Base-by-base conservation (phyloP, 2,888 invertebrate species). In the Drosophila multiciliata region DNA sequence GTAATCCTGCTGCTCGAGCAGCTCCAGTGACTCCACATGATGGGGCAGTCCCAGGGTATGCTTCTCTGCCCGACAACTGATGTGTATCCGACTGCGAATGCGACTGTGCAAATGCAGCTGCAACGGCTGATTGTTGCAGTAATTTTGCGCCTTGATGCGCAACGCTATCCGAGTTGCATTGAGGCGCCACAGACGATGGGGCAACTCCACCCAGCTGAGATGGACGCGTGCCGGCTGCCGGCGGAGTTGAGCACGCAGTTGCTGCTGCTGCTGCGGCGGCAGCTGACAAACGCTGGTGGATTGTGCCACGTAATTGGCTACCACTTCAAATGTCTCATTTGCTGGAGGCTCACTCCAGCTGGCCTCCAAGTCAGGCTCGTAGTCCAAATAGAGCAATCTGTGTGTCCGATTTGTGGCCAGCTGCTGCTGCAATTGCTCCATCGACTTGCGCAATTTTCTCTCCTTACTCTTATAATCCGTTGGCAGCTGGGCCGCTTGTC, bases 321-420 rank as follows among this genome's bases (percentile, higher is more conserved):
- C 75, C n/a, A 75, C 53, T 23, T 88, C 80, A 1, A 66, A 17
- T 0, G 40, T 33, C 12, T 74, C 69, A 35, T 75, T 78, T 0
- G 58, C 32, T 0, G 57, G 9, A 0, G 81, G 48, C 3, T 72
- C 76, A 40, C 73, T 72, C 90, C 90, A 90, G 17, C 67, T 61
- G 9, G 83, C 61, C 9, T 17, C 50, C 9, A 12, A 70, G 20
- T 62, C 66, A 23, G 78, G 62, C 73, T 80, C 88, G 35, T 88
- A 90, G 65, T 92, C 91, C 40, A 92, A 66, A 49, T 92, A 92
- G 2, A 88, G 62, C 20, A 92, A 66, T 7, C 83, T 75, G 5
- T 59, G 45, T 35, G 20, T 55, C 3, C 33, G 75, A 48, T 67
- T 62, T 2, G 17, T 17, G 0, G 42, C 35, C 48, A 81, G n/a